Percentiles rank a stretch among this genome's conserved stretches.
phyloP scores from a whole-genome alignment of 2,113 vertebrate genomes.

The Galemys pyrenaicus region DNA sequence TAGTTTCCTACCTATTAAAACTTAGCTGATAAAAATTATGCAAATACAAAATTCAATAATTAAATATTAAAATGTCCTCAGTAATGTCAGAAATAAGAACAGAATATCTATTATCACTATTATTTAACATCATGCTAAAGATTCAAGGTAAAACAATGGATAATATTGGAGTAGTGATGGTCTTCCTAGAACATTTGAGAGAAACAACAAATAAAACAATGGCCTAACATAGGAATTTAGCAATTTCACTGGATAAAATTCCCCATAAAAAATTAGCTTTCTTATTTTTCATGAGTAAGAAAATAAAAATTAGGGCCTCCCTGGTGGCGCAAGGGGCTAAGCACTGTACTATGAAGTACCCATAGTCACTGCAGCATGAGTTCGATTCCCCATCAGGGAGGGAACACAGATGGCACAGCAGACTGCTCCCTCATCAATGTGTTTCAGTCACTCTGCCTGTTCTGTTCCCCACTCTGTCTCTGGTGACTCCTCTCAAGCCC shows the following conservation, averaged over 20 bases:
- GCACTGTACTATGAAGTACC: too few relatives aligned
- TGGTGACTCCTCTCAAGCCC: too few relatives aligned
- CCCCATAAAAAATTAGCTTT: neutral
- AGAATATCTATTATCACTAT: neutral
- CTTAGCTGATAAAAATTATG: neutral
- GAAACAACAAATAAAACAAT: neutral
- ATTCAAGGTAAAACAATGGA: neutral
- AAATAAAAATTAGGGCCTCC: too few relatives aligned
- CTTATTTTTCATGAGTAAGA: neutral
- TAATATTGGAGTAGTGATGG: neutral
- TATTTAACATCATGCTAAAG: neutral
- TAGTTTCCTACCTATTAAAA: neutral
- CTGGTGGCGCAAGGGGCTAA: too few relatives aligned
- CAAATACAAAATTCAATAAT: conserved; percentile 1
- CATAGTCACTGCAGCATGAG: too few relatives aligned
- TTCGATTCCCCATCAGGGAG: too few relatives aligned
- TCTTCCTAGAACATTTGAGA: neutral
- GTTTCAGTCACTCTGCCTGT: too few relatives aligned
- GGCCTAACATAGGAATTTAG: neutral
- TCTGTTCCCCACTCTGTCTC: too few relatives aligned
- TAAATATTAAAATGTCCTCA: conserved; percentile 21
- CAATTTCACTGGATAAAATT: neutral
- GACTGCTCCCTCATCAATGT: too few relatives aligned
- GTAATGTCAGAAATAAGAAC: neutral
- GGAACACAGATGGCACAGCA: too few relatives aligned